Percentiles rank a stretch among this genome's conserved stretches.
Evolutionary conservation across 2,113 vertebrate species (phyloP).

Genomic region (Aplodontia rufa): DNA sequence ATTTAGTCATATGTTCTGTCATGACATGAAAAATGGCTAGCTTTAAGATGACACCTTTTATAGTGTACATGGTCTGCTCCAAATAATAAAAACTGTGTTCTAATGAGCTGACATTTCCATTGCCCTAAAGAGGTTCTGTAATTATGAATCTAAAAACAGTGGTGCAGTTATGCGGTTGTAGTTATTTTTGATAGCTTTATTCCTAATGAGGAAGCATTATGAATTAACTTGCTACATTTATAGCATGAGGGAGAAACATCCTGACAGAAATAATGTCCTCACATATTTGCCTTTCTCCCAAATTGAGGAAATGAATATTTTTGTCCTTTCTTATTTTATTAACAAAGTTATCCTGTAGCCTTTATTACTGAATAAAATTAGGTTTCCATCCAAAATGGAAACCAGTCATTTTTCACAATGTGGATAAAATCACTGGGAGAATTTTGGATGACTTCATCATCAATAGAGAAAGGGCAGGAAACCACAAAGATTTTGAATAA

Average conservation of each 20-base stretch:
- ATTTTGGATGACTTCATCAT: background rate
- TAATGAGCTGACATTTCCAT: slow-evolving; percentile 72
- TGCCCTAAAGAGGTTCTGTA: slow-evolving; percentile 47
- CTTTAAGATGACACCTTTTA: slow-evolving; percentile 46
- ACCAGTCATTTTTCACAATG: background rate
- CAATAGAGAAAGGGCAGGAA: background rate
- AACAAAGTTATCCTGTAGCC: background rate
- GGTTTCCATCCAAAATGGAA: background rate
- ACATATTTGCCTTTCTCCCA: background rate
- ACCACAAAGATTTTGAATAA: background rate
- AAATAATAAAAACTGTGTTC: slow-evolving; percentile 53
- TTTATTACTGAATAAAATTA: background rate
- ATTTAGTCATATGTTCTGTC: background rate
- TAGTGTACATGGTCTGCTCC: background rate
- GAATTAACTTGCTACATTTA: slow-evolving; percentile 50
- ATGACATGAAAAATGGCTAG: slow-evolving; percentile 52
- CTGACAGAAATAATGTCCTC: slow-evolving; percentile 45
- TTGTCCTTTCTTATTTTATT: background rate
- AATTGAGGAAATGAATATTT: background rate
- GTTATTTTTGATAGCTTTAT: slow-evolving; percentile 76
- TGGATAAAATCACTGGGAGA: background rate
- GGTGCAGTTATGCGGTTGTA: slow-evolving; percentile 19
- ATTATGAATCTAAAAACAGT: slow-evolving; percentile 72
- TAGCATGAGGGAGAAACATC: background rate
- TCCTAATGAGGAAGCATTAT: slow-evolving; percentile 61